These are phyloP conservation scores for Phaethon lepturus DNA, from an alignment of 2,113 vertebrate genomes.

Conservation along the genomic window DNA sequence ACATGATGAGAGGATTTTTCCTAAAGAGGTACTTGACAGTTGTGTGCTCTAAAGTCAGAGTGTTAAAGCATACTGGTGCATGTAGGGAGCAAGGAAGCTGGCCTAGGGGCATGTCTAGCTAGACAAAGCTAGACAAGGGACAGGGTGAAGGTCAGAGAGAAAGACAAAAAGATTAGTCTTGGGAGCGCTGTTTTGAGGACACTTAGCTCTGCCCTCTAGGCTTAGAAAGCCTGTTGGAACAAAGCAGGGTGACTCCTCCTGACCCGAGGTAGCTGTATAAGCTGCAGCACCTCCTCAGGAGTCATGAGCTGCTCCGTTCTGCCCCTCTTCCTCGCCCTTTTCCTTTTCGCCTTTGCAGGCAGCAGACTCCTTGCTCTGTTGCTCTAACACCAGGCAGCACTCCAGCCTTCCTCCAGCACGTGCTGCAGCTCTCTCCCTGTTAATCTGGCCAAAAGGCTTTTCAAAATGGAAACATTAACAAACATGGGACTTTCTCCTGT, in stretches of 20 bases:
- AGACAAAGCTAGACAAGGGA: neutral
- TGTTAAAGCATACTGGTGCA: neutral
- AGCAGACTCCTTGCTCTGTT: neutral
- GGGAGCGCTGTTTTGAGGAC: neutral
- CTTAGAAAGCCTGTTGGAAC: neutral
- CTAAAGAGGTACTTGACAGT: neutral
- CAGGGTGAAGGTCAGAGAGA: neutral
- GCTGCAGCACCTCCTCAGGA: neutral
- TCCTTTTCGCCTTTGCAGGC: neutral
- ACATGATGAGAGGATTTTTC: neutral
- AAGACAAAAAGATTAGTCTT: neutral
- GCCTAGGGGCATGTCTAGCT: neutral
- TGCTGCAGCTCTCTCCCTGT: neutral
- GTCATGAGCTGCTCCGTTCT: neutral
- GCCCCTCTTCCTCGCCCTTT: neutral
- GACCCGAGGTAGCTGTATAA: neutral
- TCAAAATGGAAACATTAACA: neutral
- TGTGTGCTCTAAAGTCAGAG: neutral
- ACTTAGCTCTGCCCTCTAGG: neutral
- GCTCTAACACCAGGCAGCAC: neutral
- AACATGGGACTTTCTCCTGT: neutral
- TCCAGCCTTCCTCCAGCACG: neutral
- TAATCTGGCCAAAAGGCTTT: neutral
- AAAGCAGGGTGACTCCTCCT: neutral
- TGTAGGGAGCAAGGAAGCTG: neutral